phyloP scores from a whole-genome alignment of 2,113 vertebrate genomes.

The Rhinopithecus roxellana region DNA sequence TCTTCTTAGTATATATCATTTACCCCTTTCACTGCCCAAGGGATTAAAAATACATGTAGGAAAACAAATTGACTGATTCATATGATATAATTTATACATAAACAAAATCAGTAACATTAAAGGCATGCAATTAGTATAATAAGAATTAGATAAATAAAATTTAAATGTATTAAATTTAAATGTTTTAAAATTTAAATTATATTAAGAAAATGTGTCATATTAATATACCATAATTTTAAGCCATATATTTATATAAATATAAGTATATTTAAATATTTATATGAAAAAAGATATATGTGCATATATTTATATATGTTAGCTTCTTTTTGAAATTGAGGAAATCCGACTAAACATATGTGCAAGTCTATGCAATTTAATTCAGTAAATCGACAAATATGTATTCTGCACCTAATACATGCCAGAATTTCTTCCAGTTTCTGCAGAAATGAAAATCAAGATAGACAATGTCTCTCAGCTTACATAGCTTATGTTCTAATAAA shows the following conservation, averaged over 20 bases:
- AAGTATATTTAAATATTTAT: not conserved
- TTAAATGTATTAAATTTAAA: conserved; percentile 20
- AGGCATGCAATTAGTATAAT: not conserved
- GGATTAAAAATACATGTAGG: not conserved
- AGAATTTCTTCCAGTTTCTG: not conserved
- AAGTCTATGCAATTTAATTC: not conserved
- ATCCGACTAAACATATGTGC: not conserved
- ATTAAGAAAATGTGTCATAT: not conserved
- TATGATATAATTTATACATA: not conserved
- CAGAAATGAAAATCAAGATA: not conserved
- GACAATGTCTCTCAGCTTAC: not conserved
- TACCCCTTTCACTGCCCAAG: not conserved
- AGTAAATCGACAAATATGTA: not conserved
- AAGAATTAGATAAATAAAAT: not conserved
- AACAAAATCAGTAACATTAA: conserved; percentile 17
- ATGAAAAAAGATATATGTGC: not conserved
- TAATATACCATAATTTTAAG: conserved; percentile 33
- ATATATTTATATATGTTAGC: not conserved
- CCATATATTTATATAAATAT: not conserved
- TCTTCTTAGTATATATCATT: conserved; percentile 23
- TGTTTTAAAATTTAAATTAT: conserved; percentile 3
- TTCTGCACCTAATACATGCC: not conserved
- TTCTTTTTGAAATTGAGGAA: not conserved
- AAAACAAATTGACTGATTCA: conserved; percentile 24
- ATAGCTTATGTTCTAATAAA: not conserved